Base-by-base conservation (phyloP, 1,140 invertebrate genomes). In the Venturia canescens region DNA sequence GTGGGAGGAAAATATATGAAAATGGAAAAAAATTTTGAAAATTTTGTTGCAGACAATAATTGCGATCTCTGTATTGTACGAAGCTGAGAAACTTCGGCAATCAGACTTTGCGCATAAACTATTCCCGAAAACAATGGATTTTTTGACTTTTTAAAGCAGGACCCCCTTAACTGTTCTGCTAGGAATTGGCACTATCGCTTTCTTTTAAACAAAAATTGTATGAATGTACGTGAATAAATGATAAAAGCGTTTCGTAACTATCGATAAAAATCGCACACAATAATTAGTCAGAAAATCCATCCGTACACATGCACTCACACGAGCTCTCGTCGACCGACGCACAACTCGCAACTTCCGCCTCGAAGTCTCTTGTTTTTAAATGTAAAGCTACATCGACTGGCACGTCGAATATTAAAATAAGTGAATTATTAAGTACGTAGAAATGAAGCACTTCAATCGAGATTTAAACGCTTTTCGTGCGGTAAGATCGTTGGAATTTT, bases 361-460 rank as follows among this genome's bases (percentile, higher is more conserved):
- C 13, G 60, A 27, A 27, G 13, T 66, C 38, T 66, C 13, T 66
- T 29, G 21, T 13, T 60, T 29, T 60, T 23, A 57, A 50, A 5
- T 63, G 48, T 18, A 63, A 34, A 50, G 34, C 38, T 75, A 50
- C 38, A 80, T 80, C 78, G 78, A 80, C 78, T 80, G 78, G 78
- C 78, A 80, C 78, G 78, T 72, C 78, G 78, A 80, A 27, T 66
- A 66, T 66, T 66, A 18, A 27, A 66, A 26, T 29, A 66, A 66
- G 21, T 60, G n/a, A 34, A 79, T 60, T 34, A 69, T n/a, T 75
- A 75, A 29, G 26, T 70, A 53, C 63, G 67, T 29, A 60, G 66
- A 66, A 50, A 9, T 48, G 72, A 80, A 80, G 53, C 27, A 66
- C 60, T 66, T 69, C 63, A n/a, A 63, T 27, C 63, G 74, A 48